Base-by-base conservation (phyloP, 92 coral and sea anemone species). In the Scolanthus callimorphus region DNA sequence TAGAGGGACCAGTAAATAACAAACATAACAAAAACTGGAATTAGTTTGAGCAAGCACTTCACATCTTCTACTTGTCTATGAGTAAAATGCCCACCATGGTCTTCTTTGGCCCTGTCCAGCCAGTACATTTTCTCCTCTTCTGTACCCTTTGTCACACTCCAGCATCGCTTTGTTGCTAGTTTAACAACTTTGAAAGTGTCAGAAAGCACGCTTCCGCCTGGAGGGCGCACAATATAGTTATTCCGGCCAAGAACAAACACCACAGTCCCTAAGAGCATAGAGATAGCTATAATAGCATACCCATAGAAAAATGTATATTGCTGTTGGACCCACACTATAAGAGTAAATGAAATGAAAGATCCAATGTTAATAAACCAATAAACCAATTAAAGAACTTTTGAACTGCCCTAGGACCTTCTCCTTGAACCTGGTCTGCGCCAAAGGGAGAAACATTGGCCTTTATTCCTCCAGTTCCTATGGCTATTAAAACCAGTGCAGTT, bases 311-410 rank as follows among this genome's bases (percentile, higher is more conserved):
- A 67, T 10, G 83, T 25, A 0, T 6, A n/a, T 8, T 66, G 10
- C 60, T 94, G 96, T 25, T 94, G 99, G 1, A 94, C 77, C n/a
- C 61, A 78, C 0, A 94, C 99, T 11, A 94, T 83, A 4, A 68
- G 60, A 23, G 99, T 84, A 54, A 80, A 73, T 0, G 99, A 84
- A 27, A 94, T 0, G 38, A 94, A 67, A 2, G 96, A 79, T 22
- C 99, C 99, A 34, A 89, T 71, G 71, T 94, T 94, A 19, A 88
- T 84, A 37, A 94, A 94, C 89, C 89, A 94, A 49, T 94, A 94
- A 84, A 94, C 96, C 99, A 94, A 79, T 81, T 94, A 48, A 88
- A 94, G 77, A 94, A 94, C 28, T 60, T 63, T 68, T 84, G 89
- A 39, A 87, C 80, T 2, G 94, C 95, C 2, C 71, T 74, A 3